phyloP scores from a whole-genome alignment of 2,113 vertebrate genomes.

The Hemichromis elongatus region DNA sequence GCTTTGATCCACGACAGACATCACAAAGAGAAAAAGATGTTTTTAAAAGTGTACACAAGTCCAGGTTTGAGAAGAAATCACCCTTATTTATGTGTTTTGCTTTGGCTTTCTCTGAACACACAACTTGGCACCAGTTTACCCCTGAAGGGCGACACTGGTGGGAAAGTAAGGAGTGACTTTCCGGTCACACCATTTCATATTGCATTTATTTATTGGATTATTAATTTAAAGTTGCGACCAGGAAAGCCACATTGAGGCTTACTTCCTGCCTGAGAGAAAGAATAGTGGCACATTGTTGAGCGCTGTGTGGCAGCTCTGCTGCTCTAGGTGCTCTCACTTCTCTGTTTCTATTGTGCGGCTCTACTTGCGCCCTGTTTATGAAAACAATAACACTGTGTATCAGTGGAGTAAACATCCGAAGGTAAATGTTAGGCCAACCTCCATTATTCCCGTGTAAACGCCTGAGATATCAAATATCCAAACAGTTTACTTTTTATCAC shows the following conservation, averaged over 20 bases:
- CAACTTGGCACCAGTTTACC: background rate
- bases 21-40: background rate
- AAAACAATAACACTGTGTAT: slow-evolving; percentile 50
- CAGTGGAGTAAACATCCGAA: slow-evolving; percentile 39
- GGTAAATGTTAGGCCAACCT: slow-evolving; percentile 46
- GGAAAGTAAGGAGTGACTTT: slow-evolving; percentile 64
- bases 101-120: background rate
- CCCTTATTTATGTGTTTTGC: background rate
- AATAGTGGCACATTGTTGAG: slow-evolving; percentile 61
- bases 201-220: slow-evolving; percentile 76
- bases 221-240: slow-evolving; percentile 63
- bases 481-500: slow-evolving; percentile 23
- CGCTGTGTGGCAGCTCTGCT: background rate
- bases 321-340: slow-evolving; percentile 34
- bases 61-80: background rate
- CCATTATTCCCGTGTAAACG: slow-evolving; percentile 24
- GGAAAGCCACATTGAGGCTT: slow-evolving; percentile 71
- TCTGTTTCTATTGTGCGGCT: slow-evolving; percentile 29
- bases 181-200: slow-evolving; percentile 78
- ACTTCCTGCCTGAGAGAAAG: slow-evolving; percentile 67
- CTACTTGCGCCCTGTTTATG: slow-evolving; percentile 34
- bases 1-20: background rate
- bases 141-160: slow-evolving; percentile 31
- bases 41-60: background rate
- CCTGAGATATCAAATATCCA: slow-evolving; percentile 33